Conservation (phyloP, 2,797 vertebrate species). For the Natrix natrix region DNA sequence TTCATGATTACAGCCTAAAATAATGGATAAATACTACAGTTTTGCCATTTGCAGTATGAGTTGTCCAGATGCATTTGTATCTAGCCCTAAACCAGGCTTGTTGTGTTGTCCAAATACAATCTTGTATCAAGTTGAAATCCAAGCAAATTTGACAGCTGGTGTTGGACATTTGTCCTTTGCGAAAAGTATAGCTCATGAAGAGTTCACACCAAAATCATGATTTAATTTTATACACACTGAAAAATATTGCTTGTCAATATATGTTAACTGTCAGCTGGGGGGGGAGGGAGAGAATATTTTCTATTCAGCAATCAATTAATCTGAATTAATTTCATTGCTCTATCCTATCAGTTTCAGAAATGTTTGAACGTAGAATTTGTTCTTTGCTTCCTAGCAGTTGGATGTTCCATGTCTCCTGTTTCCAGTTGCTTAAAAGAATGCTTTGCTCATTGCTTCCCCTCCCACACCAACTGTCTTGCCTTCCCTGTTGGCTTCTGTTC, state of each 20-base stretch:
- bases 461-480: neutral
- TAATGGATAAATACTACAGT: neutral
- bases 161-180: neutral
- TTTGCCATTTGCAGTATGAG: neutral
- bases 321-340: slow-evolving; percentile 17
- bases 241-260: neutral
- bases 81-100: neutral
- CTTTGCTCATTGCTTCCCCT: slow-evolving; percentile 34
- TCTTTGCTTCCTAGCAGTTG: slow-evolving; percentile 47
- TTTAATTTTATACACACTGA: neutral
- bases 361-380: slow-evolving; percentile 45
- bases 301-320: slow-evolving; percentile 42
- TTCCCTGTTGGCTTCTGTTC: slow-evolving; percentile 23
- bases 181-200: neutral
- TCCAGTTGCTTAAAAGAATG: slow-evolving; percentile 41
- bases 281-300: slow-evolving; percentile 46
- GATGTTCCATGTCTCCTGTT: slow-evolving; percentile 50
- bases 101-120: neutral
- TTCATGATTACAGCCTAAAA: neutral
- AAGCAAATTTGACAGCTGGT: neutral
- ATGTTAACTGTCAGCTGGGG: slow-evolving; percentile 35
- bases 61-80: neutral
- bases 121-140: neutral
- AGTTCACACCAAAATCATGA: neutral
- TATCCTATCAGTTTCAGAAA: slow-evolving; percentile 30